A percentile compares a stretch with the other conserved stretches of the same genome.
Evolutionary conservation across 2,888 invertebrate genomes (phyloP).

Genomic region (Philonicus albiceps): DNA sequence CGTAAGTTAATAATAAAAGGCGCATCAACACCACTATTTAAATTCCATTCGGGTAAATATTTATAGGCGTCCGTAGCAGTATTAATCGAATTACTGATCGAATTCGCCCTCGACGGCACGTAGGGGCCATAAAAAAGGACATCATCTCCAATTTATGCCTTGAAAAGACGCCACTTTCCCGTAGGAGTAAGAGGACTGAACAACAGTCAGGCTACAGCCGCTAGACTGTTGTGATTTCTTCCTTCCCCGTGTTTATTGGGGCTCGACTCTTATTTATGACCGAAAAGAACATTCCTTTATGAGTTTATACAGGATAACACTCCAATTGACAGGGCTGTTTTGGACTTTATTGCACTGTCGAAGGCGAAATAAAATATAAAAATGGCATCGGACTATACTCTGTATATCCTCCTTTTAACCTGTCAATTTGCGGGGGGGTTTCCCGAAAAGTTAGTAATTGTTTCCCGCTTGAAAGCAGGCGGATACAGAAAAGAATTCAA

Average conservation of each 20-base stretch:
- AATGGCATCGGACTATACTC: not conserved
- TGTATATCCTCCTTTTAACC: not conserved
- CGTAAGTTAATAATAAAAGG: slow-evolving; percentile 27
- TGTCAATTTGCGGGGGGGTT: not conserved
- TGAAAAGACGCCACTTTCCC: not conserved
- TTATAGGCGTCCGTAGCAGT: slow-evolving; percentile 23
- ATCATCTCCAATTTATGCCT: slow-evolving; percentile 35
- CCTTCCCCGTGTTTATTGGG: slow-evolving; percentile 15
- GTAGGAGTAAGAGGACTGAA: not conserved
- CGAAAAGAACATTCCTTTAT: slow-evolving; percentile 21
- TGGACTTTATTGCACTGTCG: not conserved
- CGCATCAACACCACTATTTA: slow-evolving; percentile 32
- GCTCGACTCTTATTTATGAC: slow-evolving; percentile 21
- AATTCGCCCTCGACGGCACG: slow-evolving; percentile 7
- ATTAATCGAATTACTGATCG: slow-evolving; percentile 38
- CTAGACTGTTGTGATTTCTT: slow-evolving; percentile 7
- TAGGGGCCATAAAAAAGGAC: slow-evolving; percentile 30
- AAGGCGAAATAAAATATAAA: not conserved
- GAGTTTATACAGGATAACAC: slow-evolving; percentile 26
- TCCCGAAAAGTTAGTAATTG: not conserved
- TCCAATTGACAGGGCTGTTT: slow-evolving; percentile 11
- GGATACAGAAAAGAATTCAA: not conserved
- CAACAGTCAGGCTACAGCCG: not conserved
- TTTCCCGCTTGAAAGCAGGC: not conserved
- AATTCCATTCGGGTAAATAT: slow-evolving; percentile 37